Conservation (phyloP, 2,113 vertebrate species). For the Pygoscelis adeliae region DNA sequence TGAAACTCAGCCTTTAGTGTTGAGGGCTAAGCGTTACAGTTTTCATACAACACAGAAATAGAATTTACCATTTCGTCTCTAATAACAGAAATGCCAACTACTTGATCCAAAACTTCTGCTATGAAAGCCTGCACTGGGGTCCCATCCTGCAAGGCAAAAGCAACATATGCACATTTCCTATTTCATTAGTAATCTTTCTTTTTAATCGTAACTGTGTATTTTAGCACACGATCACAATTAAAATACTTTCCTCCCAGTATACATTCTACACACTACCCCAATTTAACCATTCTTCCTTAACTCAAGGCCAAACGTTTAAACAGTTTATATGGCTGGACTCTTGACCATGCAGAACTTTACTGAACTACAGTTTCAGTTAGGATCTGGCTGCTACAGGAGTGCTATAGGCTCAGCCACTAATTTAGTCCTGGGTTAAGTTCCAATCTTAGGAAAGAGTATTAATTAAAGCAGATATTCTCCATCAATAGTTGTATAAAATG, state of each 20-base stretch:
- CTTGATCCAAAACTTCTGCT: conserved; percentile 75
- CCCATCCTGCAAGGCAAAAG: conserved; percentile 78
- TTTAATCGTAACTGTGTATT: not conserved
- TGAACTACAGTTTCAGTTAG: not conserved
- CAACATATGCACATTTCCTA: not conserved
- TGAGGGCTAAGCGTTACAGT: not conserved
- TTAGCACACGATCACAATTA: not conserved
- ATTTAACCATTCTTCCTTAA: not conserved
- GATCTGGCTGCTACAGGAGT: not conserved
- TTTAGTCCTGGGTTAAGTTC: not conserved
- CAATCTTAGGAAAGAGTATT: not conserved
- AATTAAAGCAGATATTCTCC: not conserved
- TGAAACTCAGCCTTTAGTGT: not conserved
- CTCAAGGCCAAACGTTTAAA: not conserved
- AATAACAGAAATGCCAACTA: conserved; percentile 84
- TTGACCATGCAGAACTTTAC: not conserved
- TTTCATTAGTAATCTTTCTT: not conserved
- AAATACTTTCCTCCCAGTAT: not conserved
- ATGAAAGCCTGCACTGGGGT: conserved; percentile 83
- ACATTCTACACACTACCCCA: not conserved
- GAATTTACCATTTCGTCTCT: conserved; percentile 87
- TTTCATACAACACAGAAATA: not conserved
- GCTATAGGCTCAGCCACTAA: not conserved
- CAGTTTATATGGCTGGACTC: not conserved
- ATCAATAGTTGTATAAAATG: not conserved